Conservation (phyloP, 2,113 vertebrate genomes). For the Podilymbus podiceps region DNA sequence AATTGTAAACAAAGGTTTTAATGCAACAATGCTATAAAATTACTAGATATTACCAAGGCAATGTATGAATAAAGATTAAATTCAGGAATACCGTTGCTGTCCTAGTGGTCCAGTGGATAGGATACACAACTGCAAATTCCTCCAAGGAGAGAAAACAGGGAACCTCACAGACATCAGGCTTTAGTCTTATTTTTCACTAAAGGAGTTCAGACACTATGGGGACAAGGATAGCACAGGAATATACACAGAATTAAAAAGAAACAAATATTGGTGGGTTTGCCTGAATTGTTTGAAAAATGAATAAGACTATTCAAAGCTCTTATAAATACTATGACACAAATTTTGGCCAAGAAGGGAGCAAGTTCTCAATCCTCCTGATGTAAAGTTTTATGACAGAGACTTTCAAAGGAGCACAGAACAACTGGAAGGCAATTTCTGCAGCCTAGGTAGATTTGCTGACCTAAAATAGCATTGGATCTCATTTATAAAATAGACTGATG, state of each 20-base stretch:
- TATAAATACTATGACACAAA: not conserved
- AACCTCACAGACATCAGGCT: not conserved
- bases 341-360: not conserved
- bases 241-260: not conserved
- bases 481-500: not conserved
- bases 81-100: not conserved
- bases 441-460: not conserved
- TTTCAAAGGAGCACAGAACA: not conserved
- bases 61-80: not conserved
- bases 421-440: not conserved
- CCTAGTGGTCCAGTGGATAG: not conserved
- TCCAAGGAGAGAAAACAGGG: not conserved
- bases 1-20: not conserved
- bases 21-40: not conserved
- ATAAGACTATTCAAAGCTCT: not conserved
- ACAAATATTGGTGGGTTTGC: rapidly evolving
- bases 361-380: not conserved
- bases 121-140: not conserved
- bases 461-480: not conserved
- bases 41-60: not conserved
- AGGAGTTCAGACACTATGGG: not conserved
- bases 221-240: not conserved
- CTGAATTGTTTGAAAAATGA: not conserved
- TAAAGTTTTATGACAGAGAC: not conserved
- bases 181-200: not conserved